A percentile compares a stretch with the other conserved stretches of the same genome.
phyloP scores from a whole-genome alignment of 2,797 vertebrate species.

The Rhinogobio ventralis region DNA sequence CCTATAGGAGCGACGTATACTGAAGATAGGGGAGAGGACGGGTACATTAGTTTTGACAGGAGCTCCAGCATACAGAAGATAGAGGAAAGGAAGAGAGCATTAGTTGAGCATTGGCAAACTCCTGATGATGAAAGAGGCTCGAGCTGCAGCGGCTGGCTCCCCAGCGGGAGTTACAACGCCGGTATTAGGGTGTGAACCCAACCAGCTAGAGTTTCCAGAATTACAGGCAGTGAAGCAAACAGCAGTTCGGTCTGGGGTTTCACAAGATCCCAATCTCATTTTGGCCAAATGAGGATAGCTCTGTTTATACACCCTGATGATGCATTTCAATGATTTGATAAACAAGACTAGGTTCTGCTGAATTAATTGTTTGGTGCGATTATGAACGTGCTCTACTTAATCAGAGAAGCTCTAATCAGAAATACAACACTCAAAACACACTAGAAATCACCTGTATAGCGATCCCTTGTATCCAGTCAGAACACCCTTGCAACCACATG shows the following conservation, averaged over 20 bases:
- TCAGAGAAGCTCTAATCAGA: not conserved
- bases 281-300: constrained; percentile 8
- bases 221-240: constrained; percentile 26
- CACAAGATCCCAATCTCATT: constrained; percentile 15
- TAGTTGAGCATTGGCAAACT: constrained; percentile 39
- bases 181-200: constrained; percentile 35
- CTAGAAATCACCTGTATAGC: not conserved
- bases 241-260: constrained; percentile 3
- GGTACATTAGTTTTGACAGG: constrained; percentile 20
- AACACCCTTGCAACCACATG: not conserved
- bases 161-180: constrained; percentile 17
- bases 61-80: not conserved
- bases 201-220: constrained; percentile 25
- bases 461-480: not conserved
- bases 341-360: not conserved
- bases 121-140: constrained; percentile 37
- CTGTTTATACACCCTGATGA: constrained; percentile 6
- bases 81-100: constrained; percentile 32
- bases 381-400: not conserved
- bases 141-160: constrained; percentile 2
- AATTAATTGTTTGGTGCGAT: not conserved
- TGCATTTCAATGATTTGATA: constrained; percentile 9
- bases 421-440: not conserved
- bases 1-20: not conserved
- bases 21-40: constrained; percentile 17